Evolutionary conservation across 1,140 invertebrate species (phyloP).

Genomic region (Procambarus clarkii): DNA sequence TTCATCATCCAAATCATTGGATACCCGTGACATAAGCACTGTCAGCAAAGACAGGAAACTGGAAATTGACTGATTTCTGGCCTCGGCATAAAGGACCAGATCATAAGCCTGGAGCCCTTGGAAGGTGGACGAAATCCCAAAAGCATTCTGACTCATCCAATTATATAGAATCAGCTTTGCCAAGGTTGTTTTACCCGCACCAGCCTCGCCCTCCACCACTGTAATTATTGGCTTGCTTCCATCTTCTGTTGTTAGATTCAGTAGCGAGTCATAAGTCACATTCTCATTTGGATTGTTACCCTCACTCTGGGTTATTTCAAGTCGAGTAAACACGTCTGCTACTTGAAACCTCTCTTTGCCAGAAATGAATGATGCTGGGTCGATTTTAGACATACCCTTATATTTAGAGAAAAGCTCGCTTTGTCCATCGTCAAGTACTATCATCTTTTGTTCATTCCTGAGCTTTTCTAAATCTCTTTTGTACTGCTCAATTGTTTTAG

Average conservation of each 20-base stretch:
- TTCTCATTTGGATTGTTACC: background rate
- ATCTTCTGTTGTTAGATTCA: slow-evolving; percentile 20
- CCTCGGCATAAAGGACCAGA: slow-evolving; percentile 40
- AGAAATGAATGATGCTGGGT: slow-evolving; percentile 56
- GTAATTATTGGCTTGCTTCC: background rate
- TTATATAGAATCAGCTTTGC: slow-evolving; percentile 43
- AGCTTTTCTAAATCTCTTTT: background rate
- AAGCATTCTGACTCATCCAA: background rate
- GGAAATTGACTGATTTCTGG: slow-evolving; percentile 18
- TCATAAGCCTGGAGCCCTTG: slow-evolving; percentile 13
- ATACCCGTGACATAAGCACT: slow-evolving; percentile 5
- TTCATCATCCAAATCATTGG: background rate
- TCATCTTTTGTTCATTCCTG: background rate
- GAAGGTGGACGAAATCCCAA: background rate
- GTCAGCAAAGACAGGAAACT: slow-evolving; percentile 20
- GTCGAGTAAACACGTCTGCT: slow-evolving; percentile 8
- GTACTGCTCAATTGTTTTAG: background rate
- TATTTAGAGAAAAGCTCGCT: background rate
- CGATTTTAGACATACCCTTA: slow-evolving; percentile 28
- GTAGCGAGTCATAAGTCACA: background rate
- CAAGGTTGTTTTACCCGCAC: slow-evolving; percentile 55
- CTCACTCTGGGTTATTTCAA: background rate
- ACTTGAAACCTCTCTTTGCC: slow-evolving; percentile 33
- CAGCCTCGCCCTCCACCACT: slow-evolving; percentile 50
- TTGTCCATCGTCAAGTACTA: background rate